Base-by-base conservation (phyloP, 1,140 invertebrate genomes). In the Drosophila tropicalis region DNA sequence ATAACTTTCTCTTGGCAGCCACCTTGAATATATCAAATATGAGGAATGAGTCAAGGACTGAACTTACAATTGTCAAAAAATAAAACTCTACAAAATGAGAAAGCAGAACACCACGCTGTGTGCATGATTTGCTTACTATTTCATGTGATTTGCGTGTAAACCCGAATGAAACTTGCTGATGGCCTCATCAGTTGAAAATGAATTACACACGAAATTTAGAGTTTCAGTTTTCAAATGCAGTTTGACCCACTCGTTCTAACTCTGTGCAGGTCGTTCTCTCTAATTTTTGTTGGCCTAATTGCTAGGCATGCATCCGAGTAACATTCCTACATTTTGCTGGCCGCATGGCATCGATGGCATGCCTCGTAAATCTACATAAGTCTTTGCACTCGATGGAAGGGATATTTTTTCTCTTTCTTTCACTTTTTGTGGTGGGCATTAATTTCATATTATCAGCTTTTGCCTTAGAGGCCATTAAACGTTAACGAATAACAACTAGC, bases 391-490 rank as follows among this genome's bases (percentile, higher is more conserved):
- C 63, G 25, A 61, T 61, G 66, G 72, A 13, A 13, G 17, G 44
- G 62, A 55, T 19, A n/a, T 58, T 17, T 19, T 25, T 19, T 22
- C 13, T 32, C 47, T 51, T 39, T 29, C 34, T 51, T 17, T 12
- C 29, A 29, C 19, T 41, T 47, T 47, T 72, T 41, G 69, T 34
- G 68, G 2, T 0, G 54, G 62, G 76, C 80, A 87, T 87, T 89
- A 83, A 87, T 89, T 87, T 89, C 84, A 83, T 89, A 87, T 89
- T 89, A 89, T 89, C 83, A 74, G 79, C 63, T 67, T 67, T 72
- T 17, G 44, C 44, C 81, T 69, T 69, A 40, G 55, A 29, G 76
- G 76, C 72, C 54, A 87, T 86, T 87, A 89, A 86, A 80, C 72
- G 72, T 71, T 10, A 55, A 51, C 57, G 75, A 39, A 64, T 73